phyloP scores from a whole-genome alignment of 2,113 vertebrate genomes.

The Uria lomvia region DNA sequence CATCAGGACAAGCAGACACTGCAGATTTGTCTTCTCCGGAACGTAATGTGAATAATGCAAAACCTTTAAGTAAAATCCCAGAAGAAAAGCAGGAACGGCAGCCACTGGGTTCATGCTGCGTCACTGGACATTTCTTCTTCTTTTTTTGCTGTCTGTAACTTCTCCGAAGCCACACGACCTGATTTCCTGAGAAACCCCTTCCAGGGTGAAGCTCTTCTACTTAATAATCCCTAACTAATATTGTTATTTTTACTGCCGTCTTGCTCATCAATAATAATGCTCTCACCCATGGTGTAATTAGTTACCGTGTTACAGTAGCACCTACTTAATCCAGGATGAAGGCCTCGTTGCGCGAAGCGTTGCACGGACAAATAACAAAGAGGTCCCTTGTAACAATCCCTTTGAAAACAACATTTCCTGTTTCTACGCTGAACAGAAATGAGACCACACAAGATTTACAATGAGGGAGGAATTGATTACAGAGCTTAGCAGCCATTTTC shows the following conservation, averaged over 20 bases:
- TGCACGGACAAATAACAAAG: constrained; percentile 45
- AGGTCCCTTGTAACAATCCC: constrained; percentile 35
- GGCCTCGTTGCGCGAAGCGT: neutral
- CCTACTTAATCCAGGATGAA: constrained; percentile 48
- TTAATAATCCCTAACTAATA: neutral
- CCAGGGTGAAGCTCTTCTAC: neutral
- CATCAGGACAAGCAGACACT: neutral
- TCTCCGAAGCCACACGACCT: neutral
- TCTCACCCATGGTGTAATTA: neutral
- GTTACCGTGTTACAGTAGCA: constrained; percentile 42
- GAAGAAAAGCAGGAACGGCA: neutral
- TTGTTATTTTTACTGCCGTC: neutral
- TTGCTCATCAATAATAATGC: constrained; percentile 24
- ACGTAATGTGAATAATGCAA: neutral
- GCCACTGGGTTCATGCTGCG: rapidly evolving
- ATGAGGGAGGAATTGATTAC: constrained; percentile 65
- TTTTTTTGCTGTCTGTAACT: neutral
- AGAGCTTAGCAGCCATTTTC: constrained; percentile 57
- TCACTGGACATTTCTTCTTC: neutral
- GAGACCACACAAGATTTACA: constrained; percentile 69
- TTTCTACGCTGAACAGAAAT: constrained; percentile 9
- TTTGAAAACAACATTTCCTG: constrained; percentile 65
- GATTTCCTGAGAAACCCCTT: neutral
- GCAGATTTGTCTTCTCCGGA: neutral
- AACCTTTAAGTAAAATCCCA: neutral